Percentiles rank a stretch among this genome's conserved stretches.
Conservation (phyloP, 2,113 vertebrate species). For the Rhinopomastus cyanomelas region DNA sequence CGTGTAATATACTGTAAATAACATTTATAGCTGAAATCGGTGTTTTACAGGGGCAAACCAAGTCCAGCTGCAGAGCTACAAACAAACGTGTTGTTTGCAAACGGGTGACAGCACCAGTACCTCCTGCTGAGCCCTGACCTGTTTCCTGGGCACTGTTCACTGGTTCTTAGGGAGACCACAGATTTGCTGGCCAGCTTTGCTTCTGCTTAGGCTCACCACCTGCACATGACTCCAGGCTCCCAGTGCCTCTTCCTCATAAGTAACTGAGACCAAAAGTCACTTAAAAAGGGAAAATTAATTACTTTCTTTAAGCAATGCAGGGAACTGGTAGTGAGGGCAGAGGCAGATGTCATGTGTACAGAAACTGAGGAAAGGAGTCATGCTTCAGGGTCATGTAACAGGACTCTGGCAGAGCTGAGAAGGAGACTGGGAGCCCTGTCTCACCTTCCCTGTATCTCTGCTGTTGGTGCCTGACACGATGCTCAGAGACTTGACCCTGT, state of each 20-base stretch:
- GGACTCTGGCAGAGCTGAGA: background rate
- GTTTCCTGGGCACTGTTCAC: background rate
- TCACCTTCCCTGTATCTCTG: background rate
- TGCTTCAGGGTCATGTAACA: background rate
- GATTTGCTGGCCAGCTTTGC: background rate
- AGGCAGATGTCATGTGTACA: fast-evolving
- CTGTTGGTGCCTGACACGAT: fast-evolving
- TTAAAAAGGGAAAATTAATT: background rate
- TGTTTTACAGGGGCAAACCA: slow-evolving; percentile 15
- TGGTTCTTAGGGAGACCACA: background rate
- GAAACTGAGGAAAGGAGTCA: background rate
- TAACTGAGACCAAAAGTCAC: background rate
- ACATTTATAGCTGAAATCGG: slow-evolving; percentile 1
- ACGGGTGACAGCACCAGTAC: fast-evolving
- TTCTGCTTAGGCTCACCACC: background rate
- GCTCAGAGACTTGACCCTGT: fast-evolving
- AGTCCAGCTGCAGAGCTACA: background rate
- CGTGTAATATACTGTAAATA: background rate
- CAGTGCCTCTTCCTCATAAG: background rate
- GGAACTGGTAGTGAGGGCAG: background rate
- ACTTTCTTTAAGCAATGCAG: background rate
- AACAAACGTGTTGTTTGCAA: background rate
- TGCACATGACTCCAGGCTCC: background rate
- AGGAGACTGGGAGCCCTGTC: background rate
- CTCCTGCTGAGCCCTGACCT: fast-evolving